These are phyloP conservation scores for Papilio elwesi DNA, from an alignment of 2,888 invertebrate genomes.

Conservation along the genomic window DNA sequence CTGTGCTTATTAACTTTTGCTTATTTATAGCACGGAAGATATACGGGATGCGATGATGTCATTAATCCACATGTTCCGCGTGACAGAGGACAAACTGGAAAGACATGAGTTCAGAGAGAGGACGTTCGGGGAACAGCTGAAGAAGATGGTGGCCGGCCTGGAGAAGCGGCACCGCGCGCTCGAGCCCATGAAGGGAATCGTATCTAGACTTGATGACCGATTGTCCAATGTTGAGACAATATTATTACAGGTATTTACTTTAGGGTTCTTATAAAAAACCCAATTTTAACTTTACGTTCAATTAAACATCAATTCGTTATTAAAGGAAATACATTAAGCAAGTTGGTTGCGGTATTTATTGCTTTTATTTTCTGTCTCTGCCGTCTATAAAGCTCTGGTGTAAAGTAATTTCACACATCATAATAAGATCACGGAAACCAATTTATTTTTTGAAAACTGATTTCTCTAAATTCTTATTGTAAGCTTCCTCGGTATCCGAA, in stretches of 20 bases:
- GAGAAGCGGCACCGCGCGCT: slow-evolving; percentile 89
- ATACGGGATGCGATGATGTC: slow-evolving; percentile 92
- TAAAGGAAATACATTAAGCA: too few relatives aligned
- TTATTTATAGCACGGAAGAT: slow-evolving; percentile 85
- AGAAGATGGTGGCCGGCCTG: slow-evolving; percentile 87
- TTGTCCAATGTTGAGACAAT: slow-evolving; percentile 90
- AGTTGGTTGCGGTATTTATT: too few relatives aligned
- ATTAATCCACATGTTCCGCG: slow-evolving; percentile 90
- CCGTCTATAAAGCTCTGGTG: too few relatives aligned
- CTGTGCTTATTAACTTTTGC: slow-evolving; percentile 39
- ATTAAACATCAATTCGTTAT: too few relatives aligned
- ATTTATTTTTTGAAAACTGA: too few relatives aligned
- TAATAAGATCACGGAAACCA: too few relatives aligned
- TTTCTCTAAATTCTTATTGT: too few relatives aligned
- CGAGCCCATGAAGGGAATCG: slow-evolving; percentile 88
- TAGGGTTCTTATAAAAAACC: neutral
- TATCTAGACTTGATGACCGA: slow-evolving; percentile 89
- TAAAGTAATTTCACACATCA: too few relatives aligned
- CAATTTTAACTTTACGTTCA: too few relatives aligned
- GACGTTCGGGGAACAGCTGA: slow-evolving; percentile 90
- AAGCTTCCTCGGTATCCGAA: too few relatives aligned
- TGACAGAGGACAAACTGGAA: slow-evolving; percentile 92
- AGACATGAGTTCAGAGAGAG: slow-evolving; percentile 93
- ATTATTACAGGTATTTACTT: slow-evolving; percentile 86
- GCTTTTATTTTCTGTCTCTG: too few relatives aligned